Conservation (phyloP, 2,797 vertebrate genomes). For the Aratinga solstitialis region DNA sequence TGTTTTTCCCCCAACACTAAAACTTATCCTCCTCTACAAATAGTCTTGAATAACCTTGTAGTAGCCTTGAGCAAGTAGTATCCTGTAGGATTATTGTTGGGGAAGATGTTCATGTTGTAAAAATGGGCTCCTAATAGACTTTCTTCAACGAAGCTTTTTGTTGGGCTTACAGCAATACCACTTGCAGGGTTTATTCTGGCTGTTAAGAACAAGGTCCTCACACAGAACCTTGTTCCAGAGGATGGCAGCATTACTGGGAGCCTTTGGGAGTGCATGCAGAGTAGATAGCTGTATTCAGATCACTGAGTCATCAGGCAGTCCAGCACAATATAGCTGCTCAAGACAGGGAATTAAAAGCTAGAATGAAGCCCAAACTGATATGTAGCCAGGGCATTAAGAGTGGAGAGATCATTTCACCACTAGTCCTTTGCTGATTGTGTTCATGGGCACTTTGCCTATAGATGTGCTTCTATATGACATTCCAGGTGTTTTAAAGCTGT, state of each 20-base stretch:
- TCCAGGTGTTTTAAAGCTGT: background rate
- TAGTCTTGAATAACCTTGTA: background rate
- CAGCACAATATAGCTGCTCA: background rate
- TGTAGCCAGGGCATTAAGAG: accelerated
- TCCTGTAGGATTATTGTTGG: background rate
- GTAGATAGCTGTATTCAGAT: background rate
- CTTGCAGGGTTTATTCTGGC: background rate
- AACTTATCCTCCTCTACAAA: background rate
- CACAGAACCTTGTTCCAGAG: background rate
- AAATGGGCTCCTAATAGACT: background rate
- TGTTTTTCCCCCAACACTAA: background rate
- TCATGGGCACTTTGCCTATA: background rate
- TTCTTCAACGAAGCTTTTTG: background rate
- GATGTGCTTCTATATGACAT: background rate
- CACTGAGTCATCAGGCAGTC: background rate
- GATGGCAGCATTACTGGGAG: background rate
- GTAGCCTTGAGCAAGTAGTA: background rate
- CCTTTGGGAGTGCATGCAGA: background rate
- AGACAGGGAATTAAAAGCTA: background rate
- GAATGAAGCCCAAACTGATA: background rate
- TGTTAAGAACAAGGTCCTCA: background rate
- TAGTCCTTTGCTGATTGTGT: background rate
- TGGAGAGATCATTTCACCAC: background rate
- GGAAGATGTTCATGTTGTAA: background rate
- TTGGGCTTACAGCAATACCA: accelerated